Evolutionary conservation across 2,888 invertebrate genomes (phyloP).

Genomic region (Chrysotoxum bicinctum): DNA sequence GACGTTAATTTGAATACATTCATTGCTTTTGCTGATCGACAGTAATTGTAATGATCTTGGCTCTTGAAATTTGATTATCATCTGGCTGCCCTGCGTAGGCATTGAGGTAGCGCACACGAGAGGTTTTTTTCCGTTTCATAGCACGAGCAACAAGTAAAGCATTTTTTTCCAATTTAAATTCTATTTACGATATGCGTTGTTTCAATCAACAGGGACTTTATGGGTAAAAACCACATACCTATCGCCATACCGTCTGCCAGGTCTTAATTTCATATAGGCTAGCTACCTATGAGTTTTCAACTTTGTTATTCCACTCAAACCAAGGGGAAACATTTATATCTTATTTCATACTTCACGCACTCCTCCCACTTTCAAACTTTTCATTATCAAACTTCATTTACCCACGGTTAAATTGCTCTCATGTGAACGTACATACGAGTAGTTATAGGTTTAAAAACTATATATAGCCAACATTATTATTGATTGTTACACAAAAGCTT

Average conservation of each 20-base stretch:
- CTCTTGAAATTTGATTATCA: not conserved
- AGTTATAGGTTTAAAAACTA: not conserved
- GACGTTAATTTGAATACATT: not conserved
- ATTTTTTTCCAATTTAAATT: not conserved
- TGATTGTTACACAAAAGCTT: not conserved
- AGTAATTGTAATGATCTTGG: not conserved
- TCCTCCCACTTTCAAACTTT: not conserved
- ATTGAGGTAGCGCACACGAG: not conserved
- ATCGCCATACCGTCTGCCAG: too few species aligned
- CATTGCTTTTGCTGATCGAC: not conserved
- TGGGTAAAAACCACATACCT: too few species aligned
- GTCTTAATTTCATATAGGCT: too few species aligned
- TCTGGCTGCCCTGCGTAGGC: not conserved
- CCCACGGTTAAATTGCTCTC: not conserved
- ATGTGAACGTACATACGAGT: not conserved
- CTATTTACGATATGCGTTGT: not conserved
- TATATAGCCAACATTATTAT: too few species aligned
- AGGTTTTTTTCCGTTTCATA: not conserved
- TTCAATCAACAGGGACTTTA: too few species aligned
- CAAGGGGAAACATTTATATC: not conserved
- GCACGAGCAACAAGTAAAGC: not conserved
- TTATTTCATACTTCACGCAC: not conserved
- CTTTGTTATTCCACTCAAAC: not conserved
- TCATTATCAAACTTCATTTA: not conserved
- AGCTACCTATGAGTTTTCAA: not conserved